A percentile compares a stretch with the other conserved stretches of the same genome.
These are phyloP conservation scores for Bicyclus anynana DNA, from an alignment of 1,140 invertebrate species.

Conservation along the genomic window DNA sequence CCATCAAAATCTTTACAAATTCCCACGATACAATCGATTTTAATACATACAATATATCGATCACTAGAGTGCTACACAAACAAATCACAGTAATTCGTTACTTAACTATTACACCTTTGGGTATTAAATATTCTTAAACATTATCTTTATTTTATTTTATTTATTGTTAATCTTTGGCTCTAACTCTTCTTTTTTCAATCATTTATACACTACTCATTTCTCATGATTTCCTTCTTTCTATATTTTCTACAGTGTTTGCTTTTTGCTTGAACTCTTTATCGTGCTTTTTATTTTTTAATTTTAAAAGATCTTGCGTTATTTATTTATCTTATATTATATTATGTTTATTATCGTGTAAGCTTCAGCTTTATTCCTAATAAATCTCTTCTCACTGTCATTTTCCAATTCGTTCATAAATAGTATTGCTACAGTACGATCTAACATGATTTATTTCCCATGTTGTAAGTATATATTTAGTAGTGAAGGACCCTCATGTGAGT, in stretches of 20 bases:
- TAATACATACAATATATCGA: conserved; percentile 9
- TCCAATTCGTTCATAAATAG: neutral
- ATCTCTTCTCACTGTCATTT: neutral
- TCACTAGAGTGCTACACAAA: conserved; percentile 34
- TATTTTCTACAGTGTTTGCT: conserved; percentile 6
- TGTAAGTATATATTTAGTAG: neutral
- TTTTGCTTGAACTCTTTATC: conserved; percentile 18
- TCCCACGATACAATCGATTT: conserved; percentile 1
- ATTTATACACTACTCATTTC: conserved; percentile 34
- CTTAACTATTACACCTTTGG: conserved; percentile 71
- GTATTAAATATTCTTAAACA: conserved; percentile 33
- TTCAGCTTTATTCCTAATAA: neutral
- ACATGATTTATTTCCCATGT: too few relatives aligned
- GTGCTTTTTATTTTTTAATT: conserved; percentile 12
- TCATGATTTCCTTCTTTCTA: conserved; percentile 37
- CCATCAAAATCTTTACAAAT: neutral
- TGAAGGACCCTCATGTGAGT: neutral
- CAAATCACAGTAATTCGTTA: conserved; percentile 11
- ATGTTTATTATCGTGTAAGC: conserved; percentile 7
- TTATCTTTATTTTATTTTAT: conserved; percentile 30
- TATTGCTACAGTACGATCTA: too few relatives aligned
- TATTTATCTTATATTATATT: conserved; percentile 5
- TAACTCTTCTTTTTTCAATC: conserved; percentile 22
- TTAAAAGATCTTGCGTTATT: neutral
- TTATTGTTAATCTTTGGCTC: neutral